Evolutionary conservation across 2,113 vertebrate genomes (phyloP).

Genomic region (Xenopus laevis): DNA sequence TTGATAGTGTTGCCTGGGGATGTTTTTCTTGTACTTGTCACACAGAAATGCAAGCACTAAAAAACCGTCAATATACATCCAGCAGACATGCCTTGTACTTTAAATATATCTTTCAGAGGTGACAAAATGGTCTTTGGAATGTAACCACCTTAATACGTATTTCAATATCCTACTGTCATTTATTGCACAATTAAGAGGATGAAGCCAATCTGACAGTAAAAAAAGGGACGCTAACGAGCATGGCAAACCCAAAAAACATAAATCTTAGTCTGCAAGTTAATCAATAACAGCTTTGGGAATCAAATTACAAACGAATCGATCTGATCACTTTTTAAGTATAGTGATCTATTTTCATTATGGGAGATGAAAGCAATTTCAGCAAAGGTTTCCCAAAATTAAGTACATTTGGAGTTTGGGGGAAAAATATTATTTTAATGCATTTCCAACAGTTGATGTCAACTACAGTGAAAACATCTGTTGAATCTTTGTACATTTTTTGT

Average conservation of each 20-base stretch:
- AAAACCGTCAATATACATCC: constrained; percentile 2
- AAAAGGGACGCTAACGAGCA: constrained; percentile 61
- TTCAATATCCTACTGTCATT: constrained; percentile 29
- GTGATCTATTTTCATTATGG: constrained; percentile 54
- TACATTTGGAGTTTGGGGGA: neutral
- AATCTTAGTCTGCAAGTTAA: constrained; percentile 56
- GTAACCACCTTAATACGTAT: constrained; percentile 19
- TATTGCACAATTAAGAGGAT: constrained; percentile 30
- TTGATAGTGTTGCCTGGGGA: neutral
- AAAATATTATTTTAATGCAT: neutral
- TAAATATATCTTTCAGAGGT: neutral
- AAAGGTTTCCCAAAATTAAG: constrained; percentile 22
- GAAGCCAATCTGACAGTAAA: constrained; percentile 33
- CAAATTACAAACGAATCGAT: constrained; percentile 66
- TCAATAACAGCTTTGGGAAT: constrained; percentile 58
- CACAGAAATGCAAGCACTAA: neutral
- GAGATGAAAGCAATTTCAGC: constrained; percentile 28
- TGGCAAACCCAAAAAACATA: constrained; percentile 60
- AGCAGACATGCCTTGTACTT: neutral
- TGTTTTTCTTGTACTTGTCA: constrained; percentile 6
- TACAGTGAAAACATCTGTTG: neutral
- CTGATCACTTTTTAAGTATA: constrained; percentile 63
- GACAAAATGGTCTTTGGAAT: constrained; percentile 24
- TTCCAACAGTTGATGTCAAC: neutral
- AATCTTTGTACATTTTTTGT: too few species aligned